A percentile compares a stretch with the other conserved stretches of the same genome.
These are phyloP conservation scores for Augochlorella aurata DNA, from an alignment of 2,888 invertebrate species.

Conservation along the genomic window DNA sequence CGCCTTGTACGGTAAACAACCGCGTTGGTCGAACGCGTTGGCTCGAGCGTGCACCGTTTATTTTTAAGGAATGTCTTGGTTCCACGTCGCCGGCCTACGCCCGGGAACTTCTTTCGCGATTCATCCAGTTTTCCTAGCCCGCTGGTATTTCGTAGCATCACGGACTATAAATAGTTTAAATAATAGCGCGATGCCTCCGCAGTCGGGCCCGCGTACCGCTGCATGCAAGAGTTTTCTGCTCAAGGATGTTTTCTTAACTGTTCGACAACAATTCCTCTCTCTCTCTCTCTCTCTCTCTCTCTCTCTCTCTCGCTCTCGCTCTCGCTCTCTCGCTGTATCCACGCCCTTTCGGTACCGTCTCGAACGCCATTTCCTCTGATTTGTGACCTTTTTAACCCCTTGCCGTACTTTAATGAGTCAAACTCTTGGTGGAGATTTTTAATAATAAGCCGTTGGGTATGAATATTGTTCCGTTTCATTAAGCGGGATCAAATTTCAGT, in stretches of 20 bases:
- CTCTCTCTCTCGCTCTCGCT: too few relatives aligned
- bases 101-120: not conserved
- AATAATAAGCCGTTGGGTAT: too few relatives aligned
- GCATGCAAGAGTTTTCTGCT: not conserved
- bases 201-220: not conserved
- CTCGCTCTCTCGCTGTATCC: too few relatives aligned
- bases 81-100: not conserved
- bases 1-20: conserved; percentile 10
- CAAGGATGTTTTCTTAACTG: not conserved
- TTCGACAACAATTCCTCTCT: not conserved
- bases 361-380: too few relatives aligned
- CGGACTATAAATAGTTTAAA: conserved; percentile 64
- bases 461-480: too few relatives aligned
- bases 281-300: not conserved
- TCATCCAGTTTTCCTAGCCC: conserved; percentile 17
- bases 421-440: too few relatives aligned
- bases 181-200: conserved; percentile 59
- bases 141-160: conserved; percentile 62
- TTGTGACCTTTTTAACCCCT: too few relatives aligned
- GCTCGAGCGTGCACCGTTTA: not conserved
- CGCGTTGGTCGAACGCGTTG: not conserved
- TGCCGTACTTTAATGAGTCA: too few relatives aligned
- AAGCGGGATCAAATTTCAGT: too few relatives aligned
- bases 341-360: too few relatives aligned
- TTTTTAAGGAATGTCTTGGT: conserved; percentile 4